These are phyloP conservation scores for Myotis davidii DNA, from an alignment of 2,113 vertebrate species.

Conservation along the genomic window DNA sequence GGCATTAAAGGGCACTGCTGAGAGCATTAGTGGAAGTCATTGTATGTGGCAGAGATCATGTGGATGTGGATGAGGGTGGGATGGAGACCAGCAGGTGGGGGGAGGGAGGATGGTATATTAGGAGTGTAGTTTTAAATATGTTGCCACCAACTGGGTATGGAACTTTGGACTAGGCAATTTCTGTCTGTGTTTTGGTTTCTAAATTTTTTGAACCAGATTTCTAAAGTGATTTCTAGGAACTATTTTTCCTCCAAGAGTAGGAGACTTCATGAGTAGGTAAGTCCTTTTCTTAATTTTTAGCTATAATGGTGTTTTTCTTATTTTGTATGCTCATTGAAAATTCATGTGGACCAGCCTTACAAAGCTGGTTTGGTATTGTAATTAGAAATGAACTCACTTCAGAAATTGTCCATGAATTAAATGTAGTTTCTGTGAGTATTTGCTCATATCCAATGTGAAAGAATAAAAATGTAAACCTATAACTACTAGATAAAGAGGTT, in stretches of 20 bases:
- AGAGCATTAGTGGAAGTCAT: neutral
- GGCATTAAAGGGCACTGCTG: no score
- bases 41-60: neutral
- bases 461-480: neutral
- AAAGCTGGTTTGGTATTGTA: neutral
- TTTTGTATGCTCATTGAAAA: neutral
- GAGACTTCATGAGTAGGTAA: neutral
- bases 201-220: neutral
- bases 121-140: neutral
- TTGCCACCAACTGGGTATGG: neutral
- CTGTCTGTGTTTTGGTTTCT: neutral
- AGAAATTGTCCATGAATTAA: neutral
- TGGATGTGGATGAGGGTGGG: neutral
- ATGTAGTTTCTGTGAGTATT: neutral
- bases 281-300: neutral
- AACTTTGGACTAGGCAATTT: neutral
- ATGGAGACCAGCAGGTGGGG: neutral
- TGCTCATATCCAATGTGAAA: neutral
- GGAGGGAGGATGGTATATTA: neutral
- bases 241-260: neutral
- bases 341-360: neutral
- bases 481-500: neutral
- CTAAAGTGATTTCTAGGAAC: neutral
- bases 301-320: neutral
- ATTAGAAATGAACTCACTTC: neutral